Percentiles rank a stretch among this genome's conserved stretches.
These are phyloP conservation scores for Calameuta idolon DNA, from an alignment of 2,888 invertebrate genomes.

Conservation along the genomic window DNA sequence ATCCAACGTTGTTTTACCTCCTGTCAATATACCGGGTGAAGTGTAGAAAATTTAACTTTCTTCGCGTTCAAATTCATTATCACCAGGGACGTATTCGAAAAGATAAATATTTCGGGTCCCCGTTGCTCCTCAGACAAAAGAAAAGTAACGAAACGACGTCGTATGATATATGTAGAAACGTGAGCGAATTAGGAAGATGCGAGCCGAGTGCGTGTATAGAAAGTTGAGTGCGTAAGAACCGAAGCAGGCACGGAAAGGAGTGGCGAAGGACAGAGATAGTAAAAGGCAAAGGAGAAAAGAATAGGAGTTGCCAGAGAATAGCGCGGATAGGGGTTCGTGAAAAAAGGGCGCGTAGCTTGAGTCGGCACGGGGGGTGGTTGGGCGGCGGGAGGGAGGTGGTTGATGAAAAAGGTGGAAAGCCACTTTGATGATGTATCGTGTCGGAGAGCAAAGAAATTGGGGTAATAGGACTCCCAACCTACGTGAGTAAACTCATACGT, in stretches of 20 bases:
- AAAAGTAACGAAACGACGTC: neutral
- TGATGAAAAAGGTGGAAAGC: conserved; percentile 26
- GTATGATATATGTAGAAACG: conserved; percentile 15
- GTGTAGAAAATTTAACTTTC: neutral
- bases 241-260: neutral
- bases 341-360: neutral
- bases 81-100: neutral
- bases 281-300: conserved; percentile 12
- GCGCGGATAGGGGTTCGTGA: neutral
- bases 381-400: conserved; percentile 18
- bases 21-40: neutral
- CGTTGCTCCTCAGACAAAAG: neutral
- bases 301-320: neutral
- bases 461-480: conserved; percentile 41
- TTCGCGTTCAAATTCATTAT: neutral
- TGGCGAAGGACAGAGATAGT: neutral
- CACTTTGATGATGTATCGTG: conserved; percentile 42
- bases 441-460: conserved; percentile 38
- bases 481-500: conserved; percentile 40
- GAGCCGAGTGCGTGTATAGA: conserved; percentile 2
- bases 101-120: neutral
- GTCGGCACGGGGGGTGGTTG: neutral
- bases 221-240: neutral
- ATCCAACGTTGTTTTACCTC: neutral
- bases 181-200: conserved; percentile 18